Base-by-base conservation (phyloP, 92 coral and sea anemone genomes). In the Nematostella vectensis region DNA sequence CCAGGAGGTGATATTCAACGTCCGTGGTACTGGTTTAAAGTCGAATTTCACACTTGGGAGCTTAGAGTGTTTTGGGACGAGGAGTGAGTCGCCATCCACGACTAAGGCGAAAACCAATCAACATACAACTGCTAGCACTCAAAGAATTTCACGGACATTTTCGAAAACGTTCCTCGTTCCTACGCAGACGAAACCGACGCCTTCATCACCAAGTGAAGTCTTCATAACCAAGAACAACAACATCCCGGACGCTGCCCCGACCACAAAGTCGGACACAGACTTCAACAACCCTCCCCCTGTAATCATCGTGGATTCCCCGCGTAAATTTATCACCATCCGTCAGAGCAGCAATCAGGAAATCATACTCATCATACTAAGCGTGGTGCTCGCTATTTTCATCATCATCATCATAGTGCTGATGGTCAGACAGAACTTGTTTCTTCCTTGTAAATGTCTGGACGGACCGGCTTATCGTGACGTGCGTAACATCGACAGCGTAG, bases 361-460 rank as follows among this genome's bases (percentile, higher is more conserved):
- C n/a, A 87, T 85, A 37, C 88, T 80, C n/a, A 85, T 85, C 53
- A 64, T 85, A 47, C 62, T 85, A 4, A 75, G 95, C 55, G 73
- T 85, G 29, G 72, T 85, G 26, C 67, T 85, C 11, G 88, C 88
- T 26, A 55, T 85, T 1, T 80, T 85, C 11, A 78, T 85, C 48
- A 53, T 75, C 30, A 80, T 84, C 20, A 85, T 85, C 25, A 60
- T 72, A 21, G 62, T 70, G 43, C 84, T 85, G 10, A 68, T 85
- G 47, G 39, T 76, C 25, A 70, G 71, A 39, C 88, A 80, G 57
- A 83, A 76, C 28, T 52, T 81, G 36, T 51, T 81, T 50, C 56
- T 52, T 42, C 78, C 88, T 1, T 85, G 95, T 68, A 85, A 85
- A 55, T 85, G 95, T 58, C 31, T 81, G 23, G 59, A 81, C 24